These are phyloP conservation scores for Teleogryllus oceanicus DNA, from an alignment of 2,888 invertebrate genomes.

Conservation along the genomic window DNA sequence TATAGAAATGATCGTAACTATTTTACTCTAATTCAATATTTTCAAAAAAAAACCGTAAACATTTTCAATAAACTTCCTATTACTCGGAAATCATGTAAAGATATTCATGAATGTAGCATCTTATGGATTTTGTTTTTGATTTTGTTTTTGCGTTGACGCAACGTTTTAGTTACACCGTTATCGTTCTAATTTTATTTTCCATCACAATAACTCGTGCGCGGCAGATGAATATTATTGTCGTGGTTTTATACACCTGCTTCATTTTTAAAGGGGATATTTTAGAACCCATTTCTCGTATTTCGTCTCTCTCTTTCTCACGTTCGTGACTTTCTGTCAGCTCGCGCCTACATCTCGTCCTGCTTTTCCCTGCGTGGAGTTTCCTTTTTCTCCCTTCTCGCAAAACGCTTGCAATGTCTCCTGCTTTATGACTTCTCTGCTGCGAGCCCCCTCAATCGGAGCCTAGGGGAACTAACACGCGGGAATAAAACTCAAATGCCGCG, in stretches of 20 bases:
- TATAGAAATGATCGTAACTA: too few species aligned
- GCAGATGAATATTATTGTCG: neutral
- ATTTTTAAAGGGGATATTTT: neutral
- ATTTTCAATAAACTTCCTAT: too few species aligned
- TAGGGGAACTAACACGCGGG: neutral
- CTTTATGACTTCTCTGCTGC: neutral
- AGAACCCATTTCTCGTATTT: neutral
- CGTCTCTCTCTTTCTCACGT: neutral
- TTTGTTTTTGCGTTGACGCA: neutral
- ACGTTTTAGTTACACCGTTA: neutral
- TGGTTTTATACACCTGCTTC: neutral
- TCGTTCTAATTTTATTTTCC: neutral
- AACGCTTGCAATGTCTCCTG: neutral
- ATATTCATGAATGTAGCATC: too few species aligned
- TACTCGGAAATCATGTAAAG: too few species aligned
- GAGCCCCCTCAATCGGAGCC: neutral
- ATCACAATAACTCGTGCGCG: neutral
- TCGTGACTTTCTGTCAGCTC: neutral
- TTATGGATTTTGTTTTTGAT: too few species aligned
- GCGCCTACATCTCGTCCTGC: neutral
- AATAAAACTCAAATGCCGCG: constrained; percentile 2
- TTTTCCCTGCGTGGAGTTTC: too few species aligned
- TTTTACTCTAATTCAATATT: too few species aligned
- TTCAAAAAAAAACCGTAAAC: too few species aligned
- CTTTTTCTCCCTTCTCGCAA: too few species aligned